A percentile compares a stretch with the other conserved stretches of the same genome.
Conservation (phyloP, 2,888 invertebrate genomes). For the Toxonevra muliebris region DNA sequence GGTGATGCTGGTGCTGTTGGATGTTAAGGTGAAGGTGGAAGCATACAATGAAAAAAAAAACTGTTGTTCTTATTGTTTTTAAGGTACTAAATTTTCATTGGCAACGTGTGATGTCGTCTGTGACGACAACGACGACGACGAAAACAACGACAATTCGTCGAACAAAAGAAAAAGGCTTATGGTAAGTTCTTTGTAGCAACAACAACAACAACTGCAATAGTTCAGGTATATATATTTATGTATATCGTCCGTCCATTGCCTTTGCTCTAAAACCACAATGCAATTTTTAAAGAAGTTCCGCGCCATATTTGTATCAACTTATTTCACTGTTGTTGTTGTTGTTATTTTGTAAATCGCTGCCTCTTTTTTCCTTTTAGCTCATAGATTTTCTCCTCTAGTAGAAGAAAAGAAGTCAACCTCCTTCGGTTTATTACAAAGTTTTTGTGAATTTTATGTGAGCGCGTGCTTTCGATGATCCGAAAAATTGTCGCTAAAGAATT, state of each 20-base stretch:
- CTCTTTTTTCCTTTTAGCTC: neutral
- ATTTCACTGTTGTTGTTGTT: constrained; percentile 29
- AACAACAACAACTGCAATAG: neutral
- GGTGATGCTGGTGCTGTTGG: too few species aligned
- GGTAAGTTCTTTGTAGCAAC: constrained; percentile 1
- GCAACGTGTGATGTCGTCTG: constrained; percentile 61
- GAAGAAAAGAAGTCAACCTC: neutral
- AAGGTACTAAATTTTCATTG: constrained; percentile 54
- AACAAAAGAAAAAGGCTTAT: constrained; percentile 27
- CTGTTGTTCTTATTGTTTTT: constrained; percentile 35
- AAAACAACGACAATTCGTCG: constrained; percentile 45
- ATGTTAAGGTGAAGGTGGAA: too few species aligned
- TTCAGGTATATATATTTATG: constrained; percentile 30
- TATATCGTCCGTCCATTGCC: constrained; percentile 42
- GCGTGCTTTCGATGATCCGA: constrained; percentile 47
- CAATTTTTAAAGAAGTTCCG: constrained; percentile 29
- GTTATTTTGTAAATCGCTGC: constrained; percentile 4
- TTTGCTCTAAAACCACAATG: constrained; percentile 17
- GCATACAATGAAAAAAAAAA: neutral
- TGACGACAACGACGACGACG: constrained; percentile 52
- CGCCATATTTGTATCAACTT: constrained; percentile 43
- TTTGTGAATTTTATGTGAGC: constrained; percentile 49
- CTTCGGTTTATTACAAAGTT: constrained; percentile 39
- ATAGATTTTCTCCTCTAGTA: too few species aligned
- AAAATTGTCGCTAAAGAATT: neutral